phyloP scores from a whole-genome alignment of 2,797 vertebrate genomes.

The Semotilus atromaculatus region DNA sequence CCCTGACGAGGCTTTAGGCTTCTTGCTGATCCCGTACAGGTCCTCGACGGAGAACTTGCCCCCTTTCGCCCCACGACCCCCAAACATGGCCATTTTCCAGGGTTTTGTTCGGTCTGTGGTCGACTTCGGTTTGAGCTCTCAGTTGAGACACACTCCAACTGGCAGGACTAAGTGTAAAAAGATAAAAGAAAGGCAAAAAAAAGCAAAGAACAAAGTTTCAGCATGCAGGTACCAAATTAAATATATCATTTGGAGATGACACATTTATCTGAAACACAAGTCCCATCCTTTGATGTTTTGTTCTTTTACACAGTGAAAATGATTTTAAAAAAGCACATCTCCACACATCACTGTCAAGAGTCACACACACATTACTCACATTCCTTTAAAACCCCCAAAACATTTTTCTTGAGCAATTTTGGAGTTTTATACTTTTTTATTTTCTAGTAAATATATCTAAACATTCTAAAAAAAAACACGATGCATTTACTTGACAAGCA shows the following conservation, averaged over 20 bases:
- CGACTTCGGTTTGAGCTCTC: neutral
- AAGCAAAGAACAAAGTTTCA: conserved; percentile 10
- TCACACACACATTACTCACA: conserved; percentile 1
- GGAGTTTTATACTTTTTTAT: neutral
- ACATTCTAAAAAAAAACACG: too few relatives aligned
- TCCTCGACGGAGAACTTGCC: conserved; percentile 84
- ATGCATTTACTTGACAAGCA: neutral
- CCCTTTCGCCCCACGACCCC: conserved; percentile 76
- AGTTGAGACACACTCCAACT: neutral
- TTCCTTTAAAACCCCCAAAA: neutral
- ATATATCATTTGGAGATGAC: neutral
- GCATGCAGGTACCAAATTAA: neutral
- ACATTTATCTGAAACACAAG: neutral
- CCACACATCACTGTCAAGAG: conserved; percentile 15
- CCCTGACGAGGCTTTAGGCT: conserved; percentile 76
- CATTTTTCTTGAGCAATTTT: neutral
- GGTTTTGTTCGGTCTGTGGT: neutral
- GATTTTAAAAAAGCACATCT: neutral
- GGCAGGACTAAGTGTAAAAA: neutral
- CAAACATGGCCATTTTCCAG: conserved; percentile 72
- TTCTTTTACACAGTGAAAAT: neutral
- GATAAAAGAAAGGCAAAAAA: conserved; percentile 4
- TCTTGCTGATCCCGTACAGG: conserved; percentile 84
- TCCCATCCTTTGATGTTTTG: neutral
- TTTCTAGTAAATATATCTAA: neutral